Evolutionary conservation across 2,797 vertebrate species (phyloP), one percentile per base, ranked within the genome.

Genomic region (Bovichtus diacanthus): DNA sequence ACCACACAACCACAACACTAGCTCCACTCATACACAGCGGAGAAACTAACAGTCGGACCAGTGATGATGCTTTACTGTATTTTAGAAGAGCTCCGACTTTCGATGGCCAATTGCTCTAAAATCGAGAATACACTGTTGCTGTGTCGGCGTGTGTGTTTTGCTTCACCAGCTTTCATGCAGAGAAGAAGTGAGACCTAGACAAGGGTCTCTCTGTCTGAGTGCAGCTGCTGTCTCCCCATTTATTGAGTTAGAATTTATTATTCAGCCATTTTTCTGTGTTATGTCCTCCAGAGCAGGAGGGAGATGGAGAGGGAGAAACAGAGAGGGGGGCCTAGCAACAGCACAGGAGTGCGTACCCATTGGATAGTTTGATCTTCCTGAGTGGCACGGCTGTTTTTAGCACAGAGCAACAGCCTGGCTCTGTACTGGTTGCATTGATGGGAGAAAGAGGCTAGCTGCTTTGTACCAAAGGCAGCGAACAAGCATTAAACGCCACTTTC

Each of bases 191-290:
- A 86, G 85, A 78, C 59, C 49, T 68, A 90, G 90, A 94, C 92
- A 93, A 92, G 92, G 85, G 84, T 65, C 80, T 90, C 88, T 90
- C 90, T 94, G 93, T 93, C 91, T 89, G 90, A 90, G 87, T 88
- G 91, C 89, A 93, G 92, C 91, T 91, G 91, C 92, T 90, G 91
- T 94, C 92, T 93, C 90, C 88, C 82, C 66, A 85, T 90, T 94
- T 94, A 94, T 94, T 91, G 93, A 94, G 92, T 94, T 95, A 92
- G 91, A 94, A 94, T 95, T 93, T 94, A 94, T 94, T 92, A 93
- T 94, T 94, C 89, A 86, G 91, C 89, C 92, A 95, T 94, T 93
- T 94, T 93, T 94, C 92, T 91, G 86, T 87, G 90, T 93, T 92
- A 92, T 93, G 87, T 92, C 87, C 88, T 93, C 87, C 90, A 80